Evolutionary conservation across 35 echinoderm and acorn worm species (phyloP).

Genomic region (Amphiura filiformis): DNA sequence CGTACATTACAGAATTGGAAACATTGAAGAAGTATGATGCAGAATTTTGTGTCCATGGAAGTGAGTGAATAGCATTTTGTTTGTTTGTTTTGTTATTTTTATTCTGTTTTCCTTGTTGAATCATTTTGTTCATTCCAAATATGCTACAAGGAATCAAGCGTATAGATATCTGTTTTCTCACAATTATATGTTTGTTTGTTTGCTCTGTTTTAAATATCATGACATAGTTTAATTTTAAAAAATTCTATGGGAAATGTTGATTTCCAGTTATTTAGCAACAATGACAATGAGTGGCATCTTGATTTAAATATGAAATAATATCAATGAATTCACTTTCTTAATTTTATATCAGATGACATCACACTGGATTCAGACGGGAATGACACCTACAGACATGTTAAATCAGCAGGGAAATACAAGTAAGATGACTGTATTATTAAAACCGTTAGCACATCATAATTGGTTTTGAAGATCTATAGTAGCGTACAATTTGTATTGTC

Average conservation of each 20-base stretch:
- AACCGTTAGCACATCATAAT: no score
- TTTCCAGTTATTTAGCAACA: no score
- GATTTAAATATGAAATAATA: not conserved
- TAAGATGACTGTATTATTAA: no score
- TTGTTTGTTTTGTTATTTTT: not conserved
- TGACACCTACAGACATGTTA: conserved; percentile 89
- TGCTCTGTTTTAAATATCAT: not conserved
- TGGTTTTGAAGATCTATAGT: no score
- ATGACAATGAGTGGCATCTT: not conserved
- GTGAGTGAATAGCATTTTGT: conserved; percentile 38
- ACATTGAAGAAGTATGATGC: conserved; percentile 87
- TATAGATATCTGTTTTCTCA: not conserved
- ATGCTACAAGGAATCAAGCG: not conserved
- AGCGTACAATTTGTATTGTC: no score
- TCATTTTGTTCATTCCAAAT: not conserved
- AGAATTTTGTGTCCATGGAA: conserved; percentile 93
- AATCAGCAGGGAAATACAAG: conserved; percentile 92
- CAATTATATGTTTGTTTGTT: no score
- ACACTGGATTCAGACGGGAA: conserved; percentile 88
- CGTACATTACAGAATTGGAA: conserved; percentile 90
- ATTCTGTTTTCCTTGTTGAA: not conserved
- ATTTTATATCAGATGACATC: conserved; percentile 75
- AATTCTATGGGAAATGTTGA: not conserved
- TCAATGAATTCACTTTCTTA: not conserved
- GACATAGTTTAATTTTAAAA: not conserved